Percentiles rank a stretch among this genome's conserved stretches.
Conservation (phyloP, 30 jellyfish, hydroid and myxozoan genomes). For the Hydractinia echinata region DNA sequence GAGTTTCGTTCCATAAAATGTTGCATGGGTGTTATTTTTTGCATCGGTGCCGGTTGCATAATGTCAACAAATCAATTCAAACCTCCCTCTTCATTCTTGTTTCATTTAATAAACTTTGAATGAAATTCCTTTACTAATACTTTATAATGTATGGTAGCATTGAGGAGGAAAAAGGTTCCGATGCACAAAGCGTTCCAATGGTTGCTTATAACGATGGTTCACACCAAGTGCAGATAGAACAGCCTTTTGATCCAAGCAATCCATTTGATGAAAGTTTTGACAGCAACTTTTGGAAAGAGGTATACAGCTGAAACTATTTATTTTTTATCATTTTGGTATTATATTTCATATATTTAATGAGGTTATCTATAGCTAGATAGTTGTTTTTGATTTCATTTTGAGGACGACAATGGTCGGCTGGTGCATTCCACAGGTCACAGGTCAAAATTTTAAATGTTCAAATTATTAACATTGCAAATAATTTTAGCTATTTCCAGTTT, state of each 20-base stretch:
- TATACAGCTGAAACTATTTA: not conserved
- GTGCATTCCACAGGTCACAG: no score
- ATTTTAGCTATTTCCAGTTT: no score
- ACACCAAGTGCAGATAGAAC: not conserved
- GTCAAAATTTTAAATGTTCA: no score
- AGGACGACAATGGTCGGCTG: no score
- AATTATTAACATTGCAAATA: no score
- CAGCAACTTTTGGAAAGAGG: conserved; percentile 25
- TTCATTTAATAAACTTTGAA: not conserved
- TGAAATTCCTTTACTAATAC: not conserved
- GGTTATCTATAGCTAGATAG: no score
- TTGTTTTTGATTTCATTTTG: no score
- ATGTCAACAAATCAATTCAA: not conserved
- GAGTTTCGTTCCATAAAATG: not conserved
- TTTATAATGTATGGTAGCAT: conserved; percentile 18
- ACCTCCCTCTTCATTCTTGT: not conserved
- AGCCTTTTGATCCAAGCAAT: not conserved
- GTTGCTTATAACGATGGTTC: conserved; percentile 13
- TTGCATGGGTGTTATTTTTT: not conserved
- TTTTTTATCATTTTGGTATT: not conserved
- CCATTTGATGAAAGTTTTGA: conserved; percentile 20
- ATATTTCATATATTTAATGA: not conserved
- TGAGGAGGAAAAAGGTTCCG: conserved; percentile 16
- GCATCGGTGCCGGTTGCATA: conserved; percentile 2
- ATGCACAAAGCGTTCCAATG: not conserved